Conservation (phyloP, 2,797 vertebrate genomes). For the Limosa lapponica region DNA sequence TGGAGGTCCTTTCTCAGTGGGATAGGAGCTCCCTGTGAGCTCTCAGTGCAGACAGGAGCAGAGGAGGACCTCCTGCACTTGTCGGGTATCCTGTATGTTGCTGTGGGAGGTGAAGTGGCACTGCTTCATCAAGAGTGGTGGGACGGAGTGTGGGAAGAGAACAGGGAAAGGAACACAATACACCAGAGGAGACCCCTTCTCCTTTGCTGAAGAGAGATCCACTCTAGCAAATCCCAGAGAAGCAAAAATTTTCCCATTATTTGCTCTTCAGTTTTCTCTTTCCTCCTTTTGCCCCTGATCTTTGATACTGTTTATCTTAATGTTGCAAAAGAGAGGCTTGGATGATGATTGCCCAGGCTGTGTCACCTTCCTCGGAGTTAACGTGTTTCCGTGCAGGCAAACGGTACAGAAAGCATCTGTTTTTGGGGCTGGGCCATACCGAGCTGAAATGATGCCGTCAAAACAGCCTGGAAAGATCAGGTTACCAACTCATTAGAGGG, state of each 20-base stretch:
- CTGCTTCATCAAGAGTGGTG: not conserved
- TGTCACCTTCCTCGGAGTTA: fast-evolving
- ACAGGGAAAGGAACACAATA: not conserved
- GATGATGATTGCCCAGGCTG: not conserved
- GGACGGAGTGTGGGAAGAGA: not conserved
- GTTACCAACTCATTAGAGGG: conserved; percentile 62
- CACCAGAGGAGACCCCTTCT: not conserved
- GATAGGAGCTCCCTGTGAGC: not conserved
- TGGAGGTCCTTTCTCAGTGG: not conserved
- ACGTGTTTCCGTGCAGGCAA: not conserved
- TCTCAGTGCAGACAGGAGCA: not conserved
- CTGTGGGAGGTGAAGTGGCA: not conserved
- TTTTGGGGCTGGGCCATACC: not conserved
- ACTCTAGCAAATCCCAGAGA: not conserved
- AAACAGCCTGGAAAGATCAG: conserved; percentile 47
- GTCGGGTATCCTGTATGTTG: not conserved
- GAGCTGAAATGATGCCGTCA: not conserved
- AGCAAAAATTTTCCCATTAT: not conserved
- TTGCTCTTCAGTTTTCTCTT: not conserved
- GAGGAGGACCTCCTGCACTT: not conserved
- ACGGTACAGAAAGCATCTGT: not conserved
- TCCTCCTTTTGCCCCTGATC: not conserved
- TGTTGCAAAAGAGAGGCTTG: not conserved
- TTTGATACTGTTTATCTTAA: not conserved
- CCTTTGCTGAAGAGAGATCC: not conserved